Evolutionary conservation across 2,888 invertebrate genomes (phyloP).

Genomic region (Caenorhabditis imperialis): DNA sequence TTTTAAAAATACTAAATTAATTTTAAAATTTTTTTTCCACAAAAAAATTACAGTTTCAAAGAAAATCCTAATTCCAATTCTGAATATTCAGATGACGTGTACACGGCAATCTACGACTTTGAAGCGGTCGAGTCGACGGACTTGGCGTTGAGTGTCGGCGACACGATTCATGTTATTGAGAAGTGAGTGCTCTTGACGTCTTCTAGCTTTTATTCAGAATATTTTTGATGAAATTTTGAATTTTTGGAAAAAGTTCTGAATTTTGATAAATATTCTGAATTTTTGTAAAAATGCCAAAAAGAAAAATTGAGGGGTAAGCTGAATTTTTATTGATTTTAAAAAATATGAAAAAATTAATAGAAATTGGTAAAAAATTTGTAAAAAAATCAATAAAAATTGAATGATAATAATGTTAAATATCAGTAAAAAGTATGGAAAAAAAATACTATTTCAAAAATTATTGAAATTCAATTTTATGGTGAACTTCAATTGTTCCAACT

Average conservation of each 20-base stretch:
- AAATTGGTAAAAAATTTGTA: not conserved
- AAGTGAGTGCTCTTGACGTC: conserved; percentile 53
- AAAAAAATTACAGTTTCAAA: no score
- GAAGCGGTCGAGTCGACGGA: conserved; percentile 91
- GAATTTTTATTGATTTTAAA: conserved; percentile 1
- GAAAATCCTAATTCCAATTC: no score
- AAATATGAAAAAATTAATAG: no score
- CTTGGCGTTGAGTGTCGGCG: conserved; percentile 80
- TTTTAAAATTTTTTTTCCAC: no score
- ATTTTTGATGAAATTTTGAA: not conserved
- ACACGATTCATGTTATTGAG: conserved; percentile 60
- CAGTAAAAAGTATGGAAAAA: no score
- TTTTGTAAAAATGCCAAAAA: conserved; percentile 15
- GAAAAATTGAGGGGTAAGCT: conserved; percentile 3
- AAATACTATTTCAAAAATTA: no score
- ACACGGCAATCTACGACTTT: conserved; percentile 91
- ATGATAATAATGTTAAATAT: no score
- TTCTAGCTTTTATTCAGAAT: no score
- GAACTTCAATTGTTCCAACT: no score
- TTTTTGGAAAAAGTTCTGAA: not conserved
- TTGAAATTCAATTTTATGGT: no score
- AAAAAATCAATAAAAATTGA: no score
- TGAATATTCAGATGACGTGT: conserved; percentile 78
- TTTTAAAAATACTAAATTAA: no score
- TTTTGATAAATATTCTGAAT: not conserved